phyloP scores from a whole-genome alignment of 1,140 invertebrate genomes.

The Cydia pomonella region DNA sequence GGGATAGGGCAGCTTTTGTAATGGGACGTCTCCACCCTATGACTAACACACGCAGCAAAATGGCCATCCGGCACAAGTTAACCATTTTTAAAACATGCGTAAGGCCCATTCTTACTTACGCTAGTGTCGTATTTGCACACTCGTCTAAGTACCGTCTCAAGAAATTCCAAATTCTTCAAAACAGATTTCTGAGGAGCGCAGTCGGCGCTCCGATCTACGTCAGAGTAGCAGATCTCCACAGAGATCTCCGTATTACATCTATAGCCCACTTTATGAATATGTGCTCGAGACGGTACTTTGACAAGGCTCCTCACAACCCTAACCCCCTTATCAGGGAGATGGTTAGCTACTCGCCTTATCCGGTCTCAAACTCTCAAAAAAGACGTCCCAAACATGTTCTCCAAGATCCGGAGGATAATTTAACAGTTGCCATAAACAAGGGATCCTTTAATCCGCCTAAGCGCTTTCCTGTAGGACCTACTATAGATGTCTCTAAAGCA shows the following conservation, averaged over 20 bases:
- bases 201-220: constrained; percentile 38
- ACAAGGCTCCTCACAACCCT: neutral
- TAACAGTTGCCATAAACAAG: neutral
- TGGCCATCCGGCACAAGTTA: constrained; percentile 46
- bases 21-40: constrained; percentile 36
- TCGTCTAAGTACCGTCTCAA: constrained; percentile 34
- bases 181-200: constrained; percentile 47
- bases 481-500: no score
- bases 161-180: constrained; percentile 47
- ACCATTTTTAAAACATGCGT: constrained; percentile 41
- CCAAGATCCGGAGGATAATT: neutral
- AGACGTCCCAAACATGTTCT: constrained; percentile 3
- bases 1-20: neutral
- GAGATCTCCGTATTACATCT: neutral
- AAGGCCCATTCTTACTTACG: constrained; percentile 42
- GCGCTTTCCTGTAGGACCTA: no score
- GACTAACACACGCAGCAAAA: constrained; percentile 36
- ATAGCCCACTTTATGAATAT: neutral
- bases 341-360: neutral
- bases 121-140: constrained; percentile 40
- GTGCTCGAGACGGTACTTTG: neutral
- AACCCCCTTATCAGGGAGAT: neutral
- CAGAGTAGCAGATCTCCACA: constrained; percentile 17
- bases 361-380: no score
- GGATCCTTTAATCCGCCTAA: no score